Conservation (phyloP, 1,140 invertebrate genomes). For the Aporrectodea caliginosa region DNA sequence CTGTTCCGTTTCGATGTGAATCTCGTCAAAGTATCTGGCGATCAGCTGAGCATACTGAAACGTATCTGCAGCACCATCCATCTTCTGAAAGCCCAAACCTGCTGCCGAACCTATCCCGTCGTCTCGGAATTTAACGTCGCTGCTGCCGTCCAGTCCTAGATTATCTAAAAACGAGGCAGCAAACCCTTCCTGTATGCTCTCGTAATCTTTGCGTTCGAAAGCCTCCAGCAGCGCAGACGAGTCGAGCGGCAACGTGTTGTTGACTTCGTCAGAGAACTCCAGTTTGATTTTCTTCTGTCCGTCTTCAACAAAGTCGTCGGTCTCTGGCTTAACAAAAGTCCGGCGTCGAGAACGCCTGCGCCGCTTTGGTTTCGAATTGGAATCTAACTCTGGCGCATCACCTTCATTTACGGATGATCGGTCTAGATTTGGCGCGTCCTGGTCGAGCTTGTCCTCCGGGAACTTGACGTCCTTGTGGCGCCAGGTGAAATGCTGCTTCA, state of each 20-base stretch:
- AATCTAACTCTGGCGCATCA: not conserved
- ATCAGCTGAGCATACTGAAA: constrained; percentile 8
- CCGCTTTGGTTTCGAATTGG: not conserved
- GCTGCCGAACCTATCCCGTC: not conserved
- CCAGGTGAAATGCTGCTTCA: constrained; percentile 28
- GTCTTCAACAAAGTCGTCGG: not conserved
- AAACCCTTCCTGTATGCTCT: not conserved
- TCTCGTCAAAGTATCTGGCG: constrained; percentile 24
- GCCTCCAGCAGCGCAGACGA: constrained; percentile 15
- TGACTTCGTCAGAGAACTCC: not conserved
- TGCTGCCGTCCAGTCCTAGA: not conserved
- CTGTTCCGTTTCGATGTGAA: constrained; percentile 23
- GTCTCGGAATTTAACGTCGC: not conserved
- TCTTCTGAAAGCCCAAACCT: not conserved
- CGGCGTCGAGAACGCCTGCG: not conserved
- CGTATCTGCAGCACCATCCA: not conserved
- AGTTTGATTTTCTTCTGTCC: not conserved
- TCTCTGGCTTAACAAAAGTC: not conserved
- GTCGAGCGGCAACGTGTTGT: not conserved
- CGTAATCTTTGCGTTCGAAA: not conserved
- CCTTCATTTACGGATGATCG: not conserved
- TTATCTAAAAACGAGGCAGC: not conserved
- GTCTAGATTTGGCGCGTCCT: not conserved
- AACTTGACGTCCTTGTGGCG: constrained; percentile 19
- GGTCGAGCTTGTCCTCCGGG: not conserved